Conservation (phyloP, 2,113 vertebrate genomes). For the Equus przewalskii region DNA sequence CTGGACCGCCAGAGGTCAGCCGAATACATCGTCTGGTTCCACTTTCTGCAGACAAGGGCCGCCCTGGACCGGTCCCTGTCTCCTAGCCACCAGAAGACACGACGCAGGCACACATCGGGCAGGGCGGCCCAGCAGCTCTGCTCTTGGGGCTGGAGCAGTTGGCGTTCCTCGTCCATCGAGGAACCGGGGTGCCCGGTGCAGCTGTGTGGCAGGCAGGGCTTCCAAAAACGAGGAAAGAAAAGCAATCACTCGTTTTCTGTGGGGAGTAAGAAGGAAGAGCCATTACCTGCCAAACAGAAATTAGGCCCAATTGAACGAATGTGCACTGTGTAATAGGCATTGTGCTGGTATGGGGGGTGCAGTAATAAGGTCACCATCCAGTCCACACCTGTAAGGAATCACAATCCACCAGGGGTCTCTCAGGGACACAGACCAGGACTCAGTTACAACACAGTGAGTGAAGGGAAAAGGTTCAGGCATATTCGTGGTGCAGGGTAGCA, state of each 20-base stretch:
- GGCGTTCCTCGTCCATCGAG: slow-evolving; percentile 76
- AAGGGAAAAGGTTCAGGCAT: neutral
- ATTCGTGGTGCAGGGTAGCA: neutral
- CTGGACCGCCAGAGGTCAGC: slow-evolving; percentile 88
- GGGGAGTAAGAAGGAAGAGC: slow-evolving; percentile 46
- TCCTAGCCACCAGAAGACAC: slow-evolving; percentile 86
- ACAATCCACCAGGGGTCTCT: neutral
- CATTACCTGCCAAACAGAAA: slow-evolving; percentile 10
- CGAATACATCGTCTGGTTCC: slow-evolving; percentile 85
- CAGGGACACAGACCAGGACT: neutral
- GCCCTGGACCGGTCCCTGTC: slow-evolving; percentile 86
- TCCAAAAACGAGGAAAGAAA: slow-evolving; percentile 46
- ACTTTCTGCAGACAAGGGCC: slow-evolving; percentile 88
- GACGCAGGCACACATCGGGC: slow-evolving; percentile 86
- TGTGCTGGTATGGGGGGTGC: neutral
- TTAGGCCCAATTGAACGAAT: neutral
- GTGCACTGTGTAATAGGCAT: neutral
- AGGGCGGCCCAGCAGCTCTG: slow-evolving; percentile 85
- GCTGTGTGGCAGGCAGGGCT: slow-evolving; percentile 61
- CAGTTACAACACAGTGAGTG: neutral
- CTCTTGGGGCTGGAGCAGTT: slow-evolving; percentile 43
- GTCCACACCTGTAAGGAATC: neutral
- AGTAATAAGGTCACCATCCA: neutral
- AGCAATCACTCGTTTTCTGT: slow-evolving; percentile 69
- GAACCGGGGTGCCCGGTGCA: neutral